Conservation (phyloP, 23 tunicate species). For the Styela plicata region DNA sequence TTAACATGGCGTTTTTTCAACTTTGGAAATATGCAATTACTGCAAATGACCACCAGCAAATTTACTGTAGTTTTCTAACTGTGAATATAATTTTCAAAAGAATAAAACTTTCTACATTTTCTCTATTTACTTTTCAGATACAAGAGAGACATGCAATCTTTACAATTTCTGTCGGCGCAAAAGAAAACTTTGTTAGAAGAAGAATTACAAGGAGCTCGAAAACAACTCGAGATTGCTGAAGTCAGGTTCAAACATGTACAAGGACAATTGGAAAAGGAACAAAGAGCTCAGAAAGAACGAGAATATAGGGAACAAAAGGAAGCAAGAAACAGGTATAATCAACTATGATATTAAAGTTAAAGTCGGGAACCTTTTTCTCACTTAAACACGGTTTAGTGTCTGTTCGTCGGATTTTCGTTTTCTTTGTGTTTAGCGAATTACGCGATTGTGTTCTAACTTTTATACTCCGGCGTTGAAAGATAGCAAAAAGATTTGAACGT, state of each 20-base stretch:
- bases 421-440: no score
- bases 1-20: no score
- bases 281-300: slow-evolving; percentile 61
- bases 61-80: no score
- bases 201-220: slow-evolving; percentile 62
- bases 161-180: slow-evolving; percentile 39
- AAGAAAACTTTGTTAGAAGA: slow-evolving; percentile 49
- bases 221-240: slow-evolving; percentile 54
- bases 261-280: slow-evolving; percentile 64
- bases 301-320: slow-evolving; percentile 57
- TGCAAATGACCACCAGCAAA: no score
- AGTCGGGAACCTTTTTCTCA: no score
- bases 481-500: no score
- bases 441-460: no score
- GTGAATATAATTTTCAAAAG: background rate
- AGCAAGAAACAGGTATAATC: slow-evolving; percentile 69
- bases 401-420: no score
- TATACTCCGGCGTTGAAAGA: no score
- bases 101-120: background rate
- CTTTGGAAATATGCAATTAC: no score
- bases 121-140: background rate
- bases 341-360: no score
- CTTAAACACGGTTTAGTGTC: no score
- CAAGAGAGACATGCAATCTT: slow-evolving; percentile 16
- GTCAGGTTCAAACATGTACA: slow-evolving; percentile 34